phyloP scores from a whole-genome alignment of 2,888 invertebrate species.

The Aphodius granarius region DNA sequence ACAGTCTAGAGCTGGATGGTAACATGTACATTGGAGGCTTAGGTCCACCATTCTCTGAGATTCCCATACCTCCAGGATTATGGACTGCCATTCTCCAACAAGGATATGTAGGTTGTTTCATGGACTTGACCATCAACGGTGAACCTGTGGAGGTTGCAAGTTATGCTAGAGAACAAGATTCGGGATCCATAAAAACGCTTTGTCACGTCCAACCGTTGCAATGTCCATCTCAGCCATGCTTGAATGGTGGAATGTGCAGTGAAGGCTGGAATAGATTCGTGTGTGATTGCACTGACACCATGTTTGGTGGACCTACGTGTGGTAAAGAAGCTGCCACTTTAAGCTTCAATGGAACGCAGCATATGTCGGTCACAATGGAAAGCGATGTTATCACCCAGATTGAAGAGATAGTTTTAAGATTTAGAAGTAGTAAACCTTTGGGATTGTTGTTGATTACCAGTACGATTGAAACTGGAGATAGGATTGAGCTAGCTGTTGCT shows the following conservation, averaged over 20 bases:
- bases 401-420: conserved; percentile 85
- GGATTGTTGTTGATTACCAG: conserved; percentile 80
- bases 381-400: conserved; percentile 66
- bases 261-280: conserved; percentile 93
- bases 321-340: conserved; percentile 87
- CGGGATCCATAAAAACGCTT: conserved; percentile 85
- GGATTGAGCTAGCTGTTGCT: conserved; percentile 82
- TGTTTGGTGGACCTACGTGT: conserved; percentile 89
- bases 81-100: conserved; percentile 89
- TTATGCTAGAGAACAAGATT: conserved; percentile 87
- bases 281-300: conserved; percentile 90
- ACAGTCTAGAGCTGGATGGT: conserved; percentile 85
- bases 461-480: conserved; percentile 76
- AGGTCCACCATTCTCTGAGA: conserved; percentile 76
- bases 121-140: conserved; percentile 86
- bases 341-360: conserved; percentile 86
- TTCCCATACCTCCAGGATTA: conserved; percentile 78
- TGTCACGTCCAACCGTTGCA: conserved; percentile 83
- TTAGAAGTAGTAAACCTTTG: conserved; percentile 78
- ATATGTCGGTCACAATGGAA: conserved; percentile 58
- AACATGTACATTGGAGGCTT: conserved; percentile 88
- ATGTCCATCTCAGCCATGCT: conserved; percentile 84
- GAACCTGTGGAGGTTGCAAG: conserved; percentile 87
- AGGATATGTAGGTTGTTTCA: conserved; percentile 92
- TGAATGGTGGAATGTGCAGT: conserved; percentile 83